Base-by-base conservation (phyloP, 2,113 vertebrate species). In the Hepsetus odoe region DNA sequence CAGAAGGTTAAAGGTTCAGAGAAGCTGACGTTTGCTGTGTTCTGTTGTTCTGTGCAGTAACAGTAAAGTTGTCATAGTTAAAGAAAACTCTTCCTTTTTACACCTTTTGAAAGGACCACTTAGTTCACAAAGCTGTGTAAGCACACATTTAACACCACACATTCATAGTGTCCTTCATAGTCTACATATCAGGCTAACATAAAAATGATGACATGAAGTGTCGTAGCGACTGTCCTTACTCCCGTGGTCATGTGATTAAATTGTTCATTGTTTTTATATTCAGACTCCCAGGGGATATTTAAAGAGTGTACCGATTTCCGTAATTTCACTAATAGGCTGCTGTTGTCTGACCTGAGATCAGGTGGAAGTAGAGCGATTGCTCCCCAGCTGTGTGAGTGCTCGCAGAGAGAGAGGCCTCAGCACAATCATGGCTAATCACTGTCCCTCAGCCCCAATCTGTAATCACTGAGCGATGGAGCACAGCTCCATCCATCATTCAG, bases 361-460 rank as follows among this genome's bases (percentile, higher is more conserved):
- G 70, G 33, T 14, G 32, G 32, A 72, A 42, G 33, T 67, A 4
- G 68, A n/a, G 64, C 1, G 10, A 35, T 74, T 49, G 53, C 35
- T 49, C 3, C 30, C 18, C 68, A 72, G 59, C 74, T 76, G 59
- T 69, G 26, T 42, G 5, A 32, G 72, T 44, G 55, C 55, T 33
- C 59, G 20, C 51, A 38, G 71, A 59, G 55, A 61, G 33, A 72
- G 30, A 61, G 59, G 51, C 38, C 69, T 67, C 68, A 58, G 72
- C 55, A 66, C 44, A 77, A 72, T 82, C 61, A 82, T 59, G 61
- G 75, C 70, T 81, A 81, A 76, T 76, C 61, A 71, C 59, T 68
- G 40, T 66, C 74, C 70, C 68, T 72, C 68, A 72, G 68, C 80
- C 62, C 49, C 16, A 42, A 16, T 81, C 73, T 14, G 28, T 38